A percentile compares a stretch with the other conserved stretches of the same genome.
These are phyloP conservation scores for Ylistrum balloti DNA, from an alignment of 1,140 invertebrate genomes.

Conservation along the genomic window DNA sequence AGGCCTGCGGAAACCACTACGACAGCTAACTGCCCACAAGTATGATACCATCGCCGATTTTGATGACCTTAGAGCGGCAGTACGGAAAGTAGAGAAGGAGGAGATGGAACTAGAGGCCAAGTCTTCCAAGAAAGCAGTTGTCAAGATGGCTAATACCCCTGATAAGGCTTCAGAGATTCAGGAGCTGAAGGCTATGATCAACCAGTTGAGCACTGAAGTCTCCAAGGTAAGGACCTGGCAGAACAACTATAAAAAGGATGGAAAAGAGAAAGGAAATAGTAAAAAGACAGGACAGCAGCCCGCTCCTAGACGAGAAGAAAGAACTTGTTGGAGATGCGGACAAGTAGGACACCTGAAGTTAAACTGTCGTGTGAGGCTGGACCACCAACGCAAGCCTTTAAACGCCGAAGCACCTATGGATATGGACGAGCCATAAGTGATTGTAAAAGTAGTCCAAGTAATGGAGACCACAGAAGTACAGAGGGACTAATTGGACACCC, in stretches of 20 bases:
- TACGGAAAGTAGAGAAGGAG: too few species aligned
- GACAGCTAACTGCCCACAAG: too few species aligned
- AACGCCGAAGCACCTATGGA: background rate
- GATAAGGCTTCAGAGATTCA: too few species aligned
- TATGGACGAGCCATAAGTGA: background rate
- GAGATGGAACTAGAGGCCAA: constrained; percentile 28
- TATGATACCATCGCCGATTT: background rate
- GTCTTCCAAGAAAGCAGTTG: too few species aligned
- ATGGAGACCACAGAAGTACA: background rate
- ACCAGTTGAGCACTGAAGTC: constrained; percentile 1
- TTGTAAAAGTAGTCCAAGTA: background rate
- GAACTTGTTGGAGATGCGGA: background rate
- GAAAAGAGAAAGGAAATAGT: background rate
- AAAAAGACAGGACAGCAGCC: too few species aligned
- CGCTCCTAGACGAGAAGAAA: too few species aligned
- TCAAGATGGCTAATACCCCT: too few species aligned
- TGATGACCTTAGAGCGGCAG: background rate
- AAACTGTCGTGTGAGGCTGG: too few species aligned
- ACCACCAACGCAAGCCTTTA: background rate
- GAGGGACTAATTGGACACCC: background rate
- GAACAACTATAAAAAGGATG: background rate
- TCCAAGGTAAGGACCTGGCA: background rate
- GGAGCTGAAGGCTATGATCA: background rate
- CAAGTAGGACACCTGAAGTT: background rate
- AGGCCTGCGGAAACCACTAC: too few species aligned